A percentile compares a stretch with the other conserved stretches of the same genome.
phyloP scores from a whole-genome alignment of 2,113 vertebrate species.

The Polyodon spathula region DNA sequence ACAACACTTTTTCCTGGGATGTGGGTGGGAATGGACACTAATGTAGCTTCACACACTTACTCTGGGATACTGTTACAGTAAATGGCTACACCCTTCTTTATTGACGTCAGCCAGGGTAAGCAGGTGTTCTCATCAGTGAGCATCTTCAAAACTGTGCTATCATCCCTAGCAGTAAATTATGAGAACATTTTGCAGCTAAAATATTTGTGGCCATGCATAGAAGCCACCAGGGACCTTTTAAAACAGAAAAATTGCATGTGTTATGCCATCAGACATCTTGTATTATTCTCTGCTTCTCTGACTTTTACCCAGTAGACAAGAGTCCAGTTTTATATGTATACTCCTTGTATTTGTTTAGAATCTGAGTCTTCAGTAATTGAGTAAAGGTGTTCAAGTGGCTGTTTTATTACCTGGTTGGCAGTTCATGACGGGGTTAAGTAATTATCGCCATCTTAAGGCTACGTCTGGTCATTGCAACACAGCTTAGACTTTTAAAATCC shows the following conservation, averaged over 20 bases:
- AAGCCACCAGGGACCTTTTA: not conserved
- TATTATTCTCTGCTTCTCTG: not conserved
- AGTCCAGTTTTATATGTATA: not conserved
- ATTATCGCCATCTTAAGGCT: too few relatives aligned
- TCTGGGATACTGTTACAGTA: too few relatives aligned
- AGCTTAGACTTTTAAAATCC: too few relatives aligned
- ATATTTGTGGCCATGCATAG: not conserved
- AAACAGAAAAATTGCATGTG: constrained; percentile 9
- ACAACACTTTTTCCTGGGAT: too few relatives aligned
- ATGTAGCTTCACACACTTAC: too few relatives aligned
- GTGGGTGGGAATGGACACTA: too few relatives aligned
- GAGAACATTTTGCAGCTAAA: not conserved
- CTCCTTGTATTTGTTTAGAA: not conserved
- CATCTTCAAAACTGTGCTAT: too few relatives aligned
- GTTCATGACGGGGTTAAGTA: too few relatives aligned
- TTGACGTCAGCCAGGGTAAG: too few relatives aligned
- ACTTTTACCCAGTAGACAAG: constrained; percentile 1
- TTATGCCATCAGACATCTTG: not conserved
- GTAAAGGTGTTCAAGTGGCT: not conserved
- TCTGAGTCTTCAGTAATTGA: not conserved
- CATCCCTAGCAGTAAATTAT: not conserved
- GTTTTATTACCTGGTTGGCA: not conserved
- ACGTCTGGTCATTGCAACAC: too few relatives aligned
- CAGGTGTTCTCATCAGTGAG: too few relatives aligned
- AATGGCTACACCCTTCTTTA: too few relatives aligned